Conservation (phyloP, 2,797 vertebrate genomes). For the Hoplostethus atlanticus region DNA sequence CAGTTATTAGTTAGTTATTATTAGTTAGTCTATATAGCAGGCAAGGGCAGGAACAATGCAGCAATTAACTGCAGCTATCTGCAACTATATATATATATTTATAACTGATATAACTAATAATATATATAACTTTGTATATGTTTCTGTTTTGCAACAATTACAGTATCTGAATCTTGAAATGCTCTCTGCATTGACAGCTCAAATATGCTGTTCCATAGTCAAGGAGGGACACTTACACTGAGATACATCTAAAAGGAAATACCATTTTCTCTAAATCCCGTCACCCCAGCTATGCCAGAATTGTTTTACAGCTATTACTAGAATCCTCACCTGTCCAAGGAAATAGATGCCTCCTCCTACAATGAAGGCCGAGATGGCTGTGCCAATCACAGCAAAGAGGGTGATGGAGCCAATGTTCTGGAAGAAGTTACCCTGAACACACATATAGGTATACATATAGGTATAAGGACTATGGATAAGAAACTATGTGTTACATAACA, state of each 20-base stretch:
- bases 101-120: too few relatives aligned
- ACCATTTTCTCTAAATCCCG: neutral
- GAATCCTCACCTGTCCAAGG: slow-evolving; percentile 91
- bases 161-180: neutral
- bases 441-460: slow-evolving; percentile 27
- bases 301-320: neutral
- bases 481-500: slow-evolving; percentile 31
- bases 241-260: neutral
- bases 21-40: neutral
- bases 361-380: slow-evolving; percentile 96
- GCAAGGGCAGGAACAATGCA: neutral
- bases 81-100: too few relatives aligned
- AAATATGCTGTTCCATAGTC: neutral
- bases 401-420: slow-evolving; percentile 99
- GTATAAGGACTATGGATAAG: slow-evolving; percentile 2
- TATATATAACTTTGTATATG: neutral
- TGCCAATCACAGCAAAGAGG: slow-evolving; percentile 97
- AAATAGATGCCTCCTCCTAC: slow-evolving; percentile 99
- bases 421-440: slow-evolving; percentile 96
- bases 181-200: neutral
- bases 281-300: neutral
- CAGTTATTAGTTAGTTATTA: neutral
- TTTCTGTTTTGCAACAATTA: neutral
- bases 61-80: neutral
- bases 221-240: neutral